Base-by-base conservation (phyloP, 2,888 invertebrate genomes). In the Euplagia quadripunctaria region DNA sequence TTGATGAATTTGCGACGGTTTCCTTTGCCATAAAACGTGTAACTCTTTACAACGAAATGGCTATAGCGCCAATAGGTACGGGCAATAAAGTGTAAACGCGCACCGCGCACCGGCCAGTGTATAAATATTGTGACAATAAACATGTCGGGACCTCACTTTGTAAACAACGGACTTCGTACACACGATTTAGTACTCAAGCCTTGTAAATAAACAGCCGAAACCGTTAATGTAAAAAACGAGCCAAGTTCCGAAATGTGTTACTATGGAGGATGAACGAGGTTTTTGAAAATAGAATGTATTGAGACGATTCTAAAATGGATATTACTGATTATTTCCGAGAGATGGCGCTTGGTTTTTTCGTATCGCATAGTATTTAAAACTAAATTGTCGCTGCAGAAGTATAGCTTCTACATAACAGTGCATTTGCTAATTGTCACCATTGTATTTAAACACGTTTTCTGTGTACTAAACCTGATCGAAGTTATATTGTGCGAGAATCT, bases 121-220 rank as follows among this genome's bases (percentile, higher is more conserved):
- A 76, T 80, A 85, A 83, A 83, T 79, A 83, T 80, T 77, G 72
- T 67, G 68, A 73, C 72, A 64, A 72, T 81, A 84, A 83, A 85
- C 72, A 80, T 81, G 76, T 74, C 75, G 64, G 20, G 49, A 61
- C 70, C 58, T 71, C 65, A 74, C 49, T 66, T 68, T 73, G 81
- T 77, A 76, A 85, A 85, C 82, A 80, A 85, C 79, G 58, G 51
- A 76, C 70, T 79, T 73, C 76, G 73, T 70, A 68, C 67, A 75
- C 52, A 68, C 75, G 73, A 82, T 80, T 80, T 77, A 82, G 72
- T 74, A 72, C 71, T 66, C 61, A 66, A 74, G 69, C 75, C 64
- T 63, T 69, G 80, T 72, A 74, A 82, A 77, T 76, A 78, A 72
- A 67, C 46, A 71, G 58, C 20, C 17, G n/a, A 64, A 73, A 61